Evolutionary conservation across 2,113 vertebrate species (phyloP), one percentile per base, ranked within the genome.

Genomic region (Genyomyrus donnyi): DNA sequence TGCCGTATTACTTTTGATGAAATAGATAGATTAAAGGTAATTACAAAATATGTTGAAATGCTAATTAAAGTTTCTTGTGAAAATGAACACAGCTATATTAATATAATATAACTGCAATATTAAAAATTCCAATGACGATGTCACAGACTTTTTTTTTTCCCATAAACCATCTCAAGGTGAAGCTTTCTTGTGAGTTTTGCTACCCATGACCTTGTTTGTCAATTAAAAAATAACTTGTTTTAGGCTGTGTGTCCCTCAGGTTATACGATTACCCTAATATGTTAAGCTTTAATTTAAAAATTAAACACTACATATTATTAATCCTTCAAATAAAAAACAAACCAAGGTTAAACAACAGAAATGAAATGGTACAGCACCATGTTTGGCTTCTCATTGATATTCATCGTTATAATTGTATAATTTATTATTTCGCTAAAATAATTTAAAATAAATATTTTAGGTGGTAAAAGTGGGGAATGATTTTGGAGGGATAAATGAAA

Each of bases 381-480:
- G 24, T 24, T 24, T 45, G 45, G 7, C 39, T 53, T 21, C 15
- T 53, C 27, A 7, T 35, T 31, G 49, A 27, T 87, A 17, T 42
- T 50, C n/a, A 50, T 31, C 48, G 11, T 87, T 49, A 77, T 35
- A 31, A 77, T 50, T n/a, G 15, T 52, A 77, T 77, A 88, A 90
- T 53, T 90, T 24, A 90, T 88, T 88, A 70, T 80, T 42, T 88
- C 50, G 35, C 53, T 88, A 80, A 31, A 90, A 88, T 56, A 15
- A 42, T 88, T 88, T 3, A 17, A 80, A 66, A 88, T 90, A 53
- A 74, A 74, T 90, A 90, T 80, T 77, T 90, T 9, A 66, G 31
- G 42, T 11, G 45, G 53, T 21, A 90, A 50, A 90, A 86, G 42
- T 49, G 17, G 85, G 13, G 27, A 52, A 87, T 52, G 84, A 27